Evolutionary conservation across 2,113 vertebrate genomes (phyloP), one percentile per base, ranked within the genome.

Genomic region (Gavia stellata): DNA sequence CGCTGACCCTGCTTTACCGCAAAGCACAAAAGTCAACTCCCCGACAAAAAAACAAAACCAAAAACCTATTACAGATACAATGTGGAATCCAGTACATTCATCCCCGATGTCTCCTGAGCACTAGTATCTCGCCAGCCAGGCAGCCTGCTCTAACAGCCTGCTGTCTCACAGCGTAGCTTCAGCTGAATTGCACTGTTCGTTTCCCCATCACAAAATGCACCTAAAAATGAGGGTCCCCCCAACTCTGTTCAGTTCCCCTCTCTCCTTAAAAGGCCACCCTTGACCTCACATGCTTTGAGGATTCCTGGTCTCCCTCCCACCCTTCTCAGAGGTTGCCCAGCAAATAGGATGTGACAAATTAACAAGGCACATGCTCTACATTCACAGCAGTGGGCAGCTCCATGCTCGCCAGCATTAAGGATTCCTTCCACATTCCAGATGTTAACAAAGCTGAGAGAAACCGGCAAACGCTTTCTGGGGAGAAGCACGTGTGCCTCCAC

Each of bases 331-430:
- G 71, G 52, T 40, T 0, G 0, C 55, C 67, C 79, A 52, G 58
- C 84, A 73, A 29, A 52, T 0, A 0, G 7, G 63, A 47, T 0
- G 0, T 29, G 90, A 73, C 84, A 75, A 59, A 62, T 21, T 36
- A 26, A 49, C 73, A 97, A 96, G 96, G 91, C 94, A 92, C 88
- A 36, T 10, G 80, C 96, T 95, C 89, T 68, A 94, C 94, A 77
- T 94, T 95, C 95, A 63, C 66, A 45, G 53, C 18, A 11, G 70
- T 8, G 0, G 9, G n/a, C 0, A 1, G 82, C 93, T 40, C 6
- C 0, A n/a, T 28, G 82, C 68, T 67, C 2, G 0, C 47, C 4
- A 1, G 45, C 7, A 0, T 26, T 2, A 21, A 28, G 34, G 58
- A 68, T 13, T 17, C 71, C 73, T 61, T 71, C 47, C 56, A 33